Base-by-base conservation (phyloP, 2,797 vertebrate genomes). In the Halcyon smyrnensis region DNA sequence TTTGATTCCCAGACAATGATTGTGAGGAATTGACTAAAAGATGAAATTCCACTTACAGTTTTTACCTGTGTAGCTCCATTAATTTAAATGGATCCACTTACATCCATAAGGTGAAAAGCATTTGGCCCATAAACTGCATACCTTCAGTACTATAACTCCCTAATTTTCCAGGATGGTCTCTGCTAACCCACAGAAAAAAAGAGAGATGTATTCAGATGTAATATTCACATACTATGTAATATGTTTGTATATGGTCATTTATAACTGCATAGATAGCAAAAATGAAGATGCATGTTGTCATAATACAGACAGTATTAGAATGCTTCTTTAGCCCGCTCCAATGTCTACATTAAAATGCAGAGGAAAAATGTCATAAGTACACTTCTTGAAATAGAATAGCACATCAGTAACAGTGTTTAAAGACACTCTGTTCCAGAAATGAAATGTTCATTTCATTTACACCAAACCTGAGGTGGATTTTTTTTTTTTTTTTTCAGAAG, bases 391-490 rank as follows among this genome's bases (percentile, higher is more conserved):
- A 95, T 84, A 93, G 87, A 94, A 84, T 50, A 78, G 97, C 95
- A 96, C 96, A 96, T 97, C 76, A 87, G 88, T 88, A 95, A 94
- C 70, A 84, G 65, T 73, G 45, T 76, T 97, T 93, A 89, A 95
- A 94, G 87, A 90, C 65, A 59, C 71, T 92, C 92, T 80, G 53
- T 89, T 95, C 83, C 92, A 87, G 81, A 94, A 95, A 96, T 95
- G 90, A 97, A 93, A 97, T 92, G 86, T 76, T 97, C 95, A 50
- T 96, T 97, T 97, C 95, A 91, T 96, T 96, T 97, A 91, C 93
- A 91, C 71, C 64, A 78, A 97, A 97, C 81, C 80, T 90, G 90
- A 71, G 81, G 57, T 87, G 50, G 3, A 3, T 6, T 45, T 37
- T 0, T 14, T 75, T 70, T 14, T 75, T 70, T 13, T 78, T 73